These are phyloP conservation scores for Rhamnusium bicolor DNA, from an alignment of 2,888 invertebrate genomes.

Conservation along the genomic window DNA sequence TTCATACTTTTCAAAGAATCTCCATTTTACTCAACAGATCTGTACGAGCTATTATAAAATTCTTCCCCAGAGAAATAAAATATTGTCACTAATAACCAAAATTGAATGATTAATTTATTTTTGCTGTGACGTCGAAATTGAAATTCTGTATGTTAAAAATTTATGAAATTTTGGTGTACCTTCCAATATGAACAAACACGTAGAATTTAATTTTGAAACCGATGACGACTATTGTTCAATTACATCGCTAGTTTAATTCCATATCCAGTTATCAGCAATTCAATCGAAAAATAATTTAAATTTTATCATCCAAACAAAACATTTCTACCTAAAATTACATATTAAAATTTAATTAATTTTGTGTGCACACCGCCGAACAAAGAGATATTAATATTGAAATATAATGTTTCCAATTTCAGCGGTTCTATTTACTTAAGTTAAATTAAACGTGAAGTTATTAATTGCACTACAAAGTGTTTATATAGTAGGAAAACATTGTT, in stretches of 20 bases:
- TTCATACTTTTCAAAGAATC: too few relatives aligned
- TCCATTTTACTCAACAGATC: too few relatives aligned
- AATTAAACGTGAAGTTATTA: slow-evolving; percentile 16
- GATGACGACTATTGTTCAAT: slow-evolving; percentile 56
- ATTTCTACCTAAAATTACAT: slow-evolving; percentile 49
- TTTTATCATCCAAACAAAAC: slow-evolving; percentile 50
- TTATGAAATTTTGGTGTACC: slow-evolving; percentile 32
- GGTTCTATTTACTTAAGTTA: slow-evolving; percentile 16
- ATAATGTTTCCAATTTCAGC: slow-evolving; percentile 19
- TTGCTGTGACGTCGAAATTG: background rate
- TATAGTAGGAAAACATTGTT: too few relatives aligned
- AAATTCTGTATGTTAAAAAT: background rate
- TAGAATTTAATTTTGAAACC: slow-evolving; percentile 53
- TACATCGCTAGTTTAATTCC: slow-evolving; percentile 54
- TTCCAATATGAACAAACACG: slow-evolving; percentile 38
- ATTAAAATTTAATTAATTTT: slow-evolving; percentile 57
- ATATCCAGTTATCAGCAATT: slow-evolving; percentile 53
- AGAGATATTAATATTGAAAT: slow-evolving; percentile 40
- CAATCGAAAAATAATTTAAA: slow-evolving; percentile 58
- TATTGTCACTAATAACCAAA: too few relatives aligned
- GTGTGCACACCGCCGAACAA: slow-evolving; percentile 23
- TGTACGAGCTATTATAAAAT: too few relatives aligned
- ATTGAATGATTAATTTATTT: too few relatives aligned
- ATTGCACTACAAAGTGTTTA: background rate
- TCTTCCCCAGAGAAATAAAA: too few relatives aligned